These are phyloP conservation scores for Morinoia aosen DNA, from an alignment of 2,888 invertebrate genomes.

Conservation along the genomic window DNA sequence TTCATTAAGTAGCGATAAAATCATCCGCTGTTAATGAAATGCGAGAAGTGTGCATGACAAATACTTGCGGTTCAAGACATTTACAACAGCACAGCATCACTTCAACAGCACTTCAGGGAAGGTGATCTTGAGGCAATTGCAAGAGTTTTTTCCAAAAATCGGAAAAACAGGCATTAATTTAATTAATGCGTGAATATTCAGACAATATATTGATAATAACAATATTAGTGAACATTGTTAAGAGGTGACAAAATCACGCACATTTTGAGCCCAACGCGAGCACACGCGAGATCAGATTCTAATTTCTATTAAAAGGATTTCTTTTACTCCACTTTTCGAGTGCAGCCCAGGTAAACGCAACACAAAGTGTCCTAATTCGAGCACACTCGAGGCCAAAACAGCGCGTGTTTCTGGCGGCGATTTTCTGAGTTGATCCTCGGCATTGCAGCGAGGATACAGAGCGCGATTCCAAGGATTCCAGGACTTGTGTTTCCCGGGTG, in stretches of 20 bases:
- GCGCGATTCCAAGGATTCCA: not conserved
- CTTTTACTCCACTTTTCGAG: not conserved
- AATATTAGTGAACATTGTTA: too few relatives aligned
- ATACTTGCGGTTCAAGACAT: too few relatives aligned
- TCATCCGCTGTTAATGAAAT: not conserved
- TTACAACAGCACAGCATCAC: too few relatives aligned
- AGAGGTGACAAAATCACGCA: too few relatives aligned
- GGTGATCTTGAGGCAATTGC: too few relatives aligned
- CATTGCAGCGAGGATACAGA: not conserved
- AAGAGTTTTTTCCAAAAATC: too few relatives aligned
- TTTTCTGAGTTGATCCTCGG: not conserved
- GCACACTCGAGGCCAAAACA: not conserved
- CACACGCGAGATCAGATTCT: not conserved
- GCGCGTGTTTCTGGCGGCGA: not conserved
- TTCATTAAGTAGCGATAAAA: not conserved
- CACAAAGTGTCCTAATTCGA: not conserved
- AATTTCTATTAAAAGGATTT: not conserved
- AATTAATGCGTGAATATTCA: too few relatives aligned
- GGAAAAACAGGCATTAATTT: too few relatives aligned
- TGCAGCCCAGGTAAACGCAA: not conserved
- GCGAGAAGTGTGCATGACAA: too few relatives aligned
- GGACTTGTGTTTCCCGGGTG: not conserved
- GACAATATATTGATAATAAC: too few relatives aligned
- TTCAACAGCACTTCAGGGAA: too few relatives aligned
- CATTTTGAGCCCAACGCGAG: too few relatives aligned